Percentiles rank a stretch among this genome's conserved stretches.
These are phyloP conservation scores for Calosoma granatense DNA, from an alignment of 1,140 invertebrate species.

Conservation along the genomic window DNA sequence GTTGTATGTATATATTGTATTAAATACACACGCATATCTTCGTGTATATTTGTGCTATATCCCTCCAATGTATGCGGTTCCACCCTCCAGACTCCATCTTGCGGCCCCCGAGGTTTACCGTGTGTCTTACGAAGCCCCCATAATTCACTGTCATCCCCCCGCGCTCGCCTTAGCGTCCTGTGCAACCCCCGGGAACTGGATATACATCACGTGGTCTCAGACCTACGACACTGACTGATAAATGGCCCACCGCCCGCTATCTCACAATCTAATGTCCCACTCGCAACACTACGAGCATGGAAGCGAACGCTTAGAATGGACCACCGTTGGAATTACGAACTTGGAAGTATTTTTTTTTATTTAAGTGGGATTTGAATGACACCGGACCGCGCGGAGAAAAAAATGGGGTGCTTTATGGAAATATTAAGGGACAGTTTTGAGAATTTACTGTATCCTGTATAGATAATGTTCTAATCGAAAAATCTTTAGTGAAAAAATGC, in stretches of 20 bases:
- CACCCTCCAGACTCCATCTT: slow-evolving; percentile 3
- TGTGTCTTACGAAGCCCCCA: slow-evolving; percentile 1
- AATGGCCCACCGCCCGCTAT: neutral
- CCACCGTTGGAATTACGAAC: neutral
- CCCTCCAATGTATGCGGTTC: slow-evolving; percentile 5
- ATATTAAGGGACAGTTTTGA: no score
- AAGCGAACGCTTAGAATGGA: neutral
- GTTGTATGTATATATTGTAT: neutral
- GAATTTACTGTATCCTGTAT: no score
- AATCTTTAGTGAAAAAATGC: no score
- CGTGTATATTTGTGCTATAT: no score
- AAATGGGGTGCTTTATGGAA: no score
- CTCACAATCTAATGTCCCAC: neutral
- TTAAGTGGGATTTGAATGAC: slow-evolving; percentile 4
- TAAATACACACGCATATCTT: no score
- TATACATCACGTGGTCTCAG: slow-evolving; percentile 8
- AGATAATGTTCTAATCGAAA: no score
- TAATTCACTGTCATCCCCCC: neutral
- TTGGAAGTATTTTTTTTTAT: slow-evolving; percentile 4
- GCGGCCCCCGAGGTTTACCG: neutral
- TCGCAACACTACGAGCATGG: neutral
- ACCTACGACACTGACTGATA: slow-evolving; percentile 1
- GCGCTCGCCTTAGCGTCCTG: neutral
- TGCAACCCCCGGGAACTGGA: neutral
- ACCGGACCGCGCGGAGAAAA: no score